phyloP scores from a whole-genome alignment of 2,888 invertebrate genomes.

The Acanthococcus lagerstroemiae region DNA sequence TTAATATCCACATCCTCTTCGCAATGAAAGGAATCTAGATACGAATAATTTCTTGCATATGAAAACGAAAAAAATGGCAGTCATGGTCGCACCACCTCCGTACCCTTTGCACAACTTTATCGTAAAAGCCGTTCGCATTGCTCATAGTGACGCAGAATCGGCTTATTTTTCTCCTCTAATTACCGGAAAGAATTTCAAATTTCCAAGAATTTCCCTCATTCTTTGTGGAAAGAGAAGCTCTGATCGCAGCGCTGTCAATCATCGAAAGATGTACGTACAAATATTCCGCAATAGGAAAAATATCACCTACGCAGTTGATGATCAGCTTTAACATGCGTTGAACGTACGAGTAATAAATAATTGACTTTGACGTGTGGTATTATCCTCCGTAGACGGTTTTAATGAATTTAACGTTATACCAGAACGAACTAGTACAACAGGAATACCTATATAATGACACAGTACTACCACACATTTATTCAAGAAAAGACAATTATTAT shows the following conservation, averaged over 20 bases:
- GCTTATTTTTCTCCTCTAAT: not conserved
- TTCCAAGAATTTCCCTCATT: not conserved
- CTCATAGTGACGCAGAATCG: too few relatives aligned
- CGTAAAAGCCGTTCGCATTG: too few relatives aligned
- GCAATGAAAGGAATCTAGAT: too few relatives aligned
- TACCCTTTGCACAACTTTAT: too few relatives aligned
- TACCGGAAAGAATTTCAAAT: not conserved
- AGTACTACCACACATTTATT: not conserved
- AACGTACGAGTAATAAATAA: conserved; percentile 23
- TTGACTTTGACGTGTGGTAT: conserved; percentile 12
- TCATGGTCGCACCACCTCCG: too few relatives aligned
- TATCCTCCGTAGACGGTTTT: conserved; percentile 17
- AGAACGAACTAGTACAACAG: conserved; percentile 26
- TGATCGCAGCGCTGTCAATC: not conserved
- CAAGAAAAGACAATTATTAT: not conserved
- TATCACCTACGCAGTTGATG: conserved; percentile 10
- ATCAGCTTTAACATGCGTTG: conserved; percentile 12
- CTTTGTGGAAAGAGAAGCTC: not conserved
- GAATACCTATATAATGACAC: conserved; percentile 1
- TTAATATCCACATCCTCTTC: too few relatives aligned
- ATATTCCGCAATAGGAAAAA: conserved; percentile 17
- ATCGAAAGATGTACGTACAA: conserved; percentile 4
- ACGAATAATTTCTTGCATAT: too few relatives aligned
- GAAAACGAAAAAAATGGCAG: too few relatives aligned
- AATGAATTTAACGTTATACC: conserved; percentile 25